phyloP scores from a whole-genome alignment of 2,888 invertebrate species.

The Spisula subtruncata region DNA sequence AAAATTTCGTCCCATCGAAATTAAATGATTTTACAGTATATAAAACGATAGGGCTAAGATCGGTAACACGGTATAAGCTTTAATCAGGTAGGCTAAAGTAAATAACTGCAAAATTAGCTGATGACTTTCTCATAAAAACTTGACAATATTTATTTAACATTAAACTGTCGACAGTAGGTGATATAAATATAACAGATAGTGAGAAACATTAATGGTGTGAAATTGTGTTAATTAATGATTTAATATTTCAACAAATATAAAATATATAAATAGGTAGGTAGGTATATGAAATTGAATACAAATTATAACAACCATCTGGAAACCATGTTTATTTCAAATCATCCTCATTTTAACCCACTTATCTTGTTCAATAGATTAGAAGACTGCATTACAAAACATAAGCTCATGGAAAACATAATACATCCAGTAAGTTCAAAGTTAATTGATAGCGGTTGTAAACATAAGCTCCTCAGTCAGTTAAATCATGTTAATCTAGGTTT shows the following conservation, averaged over 20 bases:
- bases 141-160: slow-evolving; percentile 6
- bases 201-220: not conserved
- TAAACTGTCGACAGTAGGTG: not conserved
- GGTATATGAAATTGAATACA: too few relatives aligned
- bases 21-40: too few relatives aligned
- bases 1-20: too few relatives aligned
- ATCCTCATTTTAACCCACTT: not conserved
- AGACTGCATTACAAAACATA: too few relatives aligned
- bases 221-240: not conserved
- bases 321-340: not conserved
- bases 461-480: too few relatives aligned
- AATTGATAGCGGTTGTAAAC: too few relatives aligned
- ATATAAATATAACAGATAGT: not conserved
- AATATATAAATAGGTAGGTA: not conserved
- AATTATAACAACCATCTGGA: not conserved
- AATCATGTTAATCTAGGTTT: too few relatives aligned
- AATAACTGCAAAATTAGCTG: slow-evolving; percentile 1
- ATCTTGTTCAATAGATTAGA: too few relatives aligned
- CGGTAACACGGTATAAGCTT: not conserved
- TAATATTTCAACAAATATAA: not conserved
- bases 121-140: not conserved
- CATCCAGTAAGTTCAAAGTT: too few relatives aligned
- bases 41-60: slow-evolving; percentile 27
- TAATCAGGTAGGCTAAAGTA: not conserved
- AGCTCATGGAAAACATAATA: too few relatives aligned